A percentile compares a stretch with the other conserved stretches of the same genome.
These are phyloP conservation scores for Erpobdella octoculata DNA, from an alignment of 2,888 invertebrate genomes.

Conservation along the genomic window DNA sequence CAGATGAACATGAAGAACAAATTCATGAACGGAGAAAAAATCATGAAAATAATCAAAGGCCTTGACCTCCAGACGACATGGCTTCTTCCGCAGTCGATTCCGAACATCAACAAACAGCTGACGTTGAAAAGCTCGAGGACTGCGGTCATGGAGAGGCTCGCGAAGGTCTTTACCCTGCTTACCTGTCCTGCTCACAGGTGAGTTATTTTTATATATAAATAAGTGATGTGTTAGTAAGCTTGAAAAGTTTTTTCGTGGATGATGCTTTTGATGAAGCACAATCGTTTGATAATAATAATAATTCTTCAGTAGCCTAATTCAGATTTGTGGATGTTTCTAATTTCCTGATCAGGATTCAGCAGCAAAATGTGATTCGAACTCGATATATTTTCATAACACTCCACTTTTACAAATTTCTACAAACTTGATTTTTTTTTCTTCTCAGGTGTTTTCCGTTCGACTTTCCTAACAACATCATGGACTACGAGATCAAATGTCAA, in stretches of 20 bases:
- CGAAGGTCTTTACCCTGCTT: neutral
- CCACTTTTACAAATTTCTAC: no score
- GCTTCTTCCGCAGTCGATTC: neutral
- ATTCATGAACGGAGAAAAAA: neutral
- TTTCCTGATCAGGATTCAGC: neutral
- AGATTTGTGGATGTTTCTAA: neutral
- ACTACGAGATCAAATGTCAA: neutral
- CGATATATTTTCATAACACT: no score
- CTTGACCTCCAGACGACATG: neutral
- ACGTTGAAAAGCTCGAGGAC: neutral
- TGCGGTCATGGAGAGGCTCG: neutral
- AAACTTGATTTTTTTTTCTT: neutral
- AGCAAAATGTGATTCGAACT: no score
- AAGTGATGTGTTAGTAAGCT: neutral
- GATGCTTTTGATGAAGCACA: no score
- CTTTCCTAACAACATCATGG: neutral
- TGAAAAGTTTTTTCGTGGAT: no score
- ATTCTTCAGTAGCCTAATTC: no score
- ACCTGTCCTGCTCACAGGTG: neutral
- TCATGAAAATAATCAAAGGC: neutral
- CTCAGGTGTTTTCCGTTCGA: neutral
- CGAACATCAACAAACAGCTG: neutral
- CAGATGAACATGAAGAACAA: constrained; percentile 1
- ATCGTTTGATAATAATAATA: no score
- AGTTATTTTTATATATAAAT: neutral